Evolutionary conservation across 1,140 invertebrate genomes (phyloP).

Genomic region (Streblospio benedicti): DNA sequence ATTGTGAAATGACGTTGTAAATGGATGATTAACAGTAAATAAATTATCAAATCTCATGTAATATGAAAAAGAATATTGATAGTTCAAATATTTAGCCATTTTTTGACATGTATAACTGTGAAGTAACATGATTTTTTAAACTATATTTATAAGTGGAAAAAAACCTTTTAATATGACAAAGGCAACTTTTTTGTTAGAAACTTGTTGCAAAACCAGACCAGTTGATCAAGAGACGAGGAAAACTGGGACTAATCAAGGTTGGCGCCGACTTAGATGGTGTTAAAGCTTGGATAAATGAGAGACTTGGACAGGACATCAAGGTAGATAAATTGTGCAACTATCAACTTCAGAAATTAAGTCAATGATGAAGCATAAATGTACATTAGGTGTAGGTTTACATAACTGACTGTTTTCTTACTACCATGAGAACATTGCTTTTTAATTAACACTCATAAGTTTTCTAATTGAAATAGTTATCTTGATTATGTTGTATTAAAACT

Average conservation of each 20-base stretch:
- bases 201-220: conserved; percentile 98
- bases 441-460: no score
- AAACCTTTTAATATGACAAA: conserved; percentile 13
- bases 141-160: neutral
- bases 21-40: neutral
- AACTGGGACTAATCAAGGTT: conserved; percentile 92
- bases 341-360: no score
- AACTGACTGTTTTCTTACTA: no score
- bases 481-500: no score
- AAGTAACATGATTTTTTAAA: neutral
- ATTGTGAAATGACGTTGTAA: neutral
- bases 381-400: no score
- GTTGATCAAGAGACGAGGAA: conserved; percentile 93
- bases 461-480: no score
- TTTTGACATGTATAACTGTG: neutral
- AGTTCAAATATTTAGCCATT: no score
- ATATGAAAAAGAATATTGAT: no score
- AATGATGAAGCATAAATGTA: no score
- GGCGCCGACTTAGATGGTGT: conserved; percentile 71
- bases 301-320: conserved; percentile 76
- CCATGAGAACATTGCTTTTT: no score
- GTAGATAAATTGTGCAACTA: no score
- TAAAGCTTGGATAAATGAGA: conserved; percentile 78
- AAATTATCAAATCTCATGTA: no score
- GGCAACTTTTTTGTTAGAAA: conserved; percentile 52